Base-by-base conservation (phyloP, 2,113 vertebrate species). In the Lota lota region DNA sequence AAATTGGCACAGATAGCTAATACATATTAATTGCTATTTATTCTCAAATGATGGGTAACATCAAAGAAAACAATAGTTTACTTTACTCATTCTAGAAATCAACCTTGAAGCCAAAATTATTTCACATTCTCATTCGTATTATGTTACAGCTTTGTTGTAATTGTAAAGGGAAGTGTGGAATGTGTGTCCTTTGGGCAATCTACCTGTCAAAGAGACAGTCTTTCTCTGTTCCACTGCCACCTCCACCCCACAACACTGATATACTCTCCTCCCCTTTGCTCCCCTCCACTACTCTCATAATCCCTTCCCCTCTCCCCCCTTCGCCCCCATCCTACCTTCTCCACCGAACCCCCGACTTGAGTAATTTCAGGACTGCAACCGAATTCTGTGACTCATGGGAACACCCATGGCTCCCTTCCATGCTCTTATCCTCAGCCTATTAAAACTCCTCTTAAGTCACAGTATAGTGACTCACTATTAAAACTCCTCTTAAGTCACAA, bases 251-350 rank as follows among this genome's bases (percentile, higher is more conserved):
- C 40, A n/a, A 16, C 14, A 11, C 17, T 57, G 17, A 40, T 22
- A 40, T 17, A 19, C n/a, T 51, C 61, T 40, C 61, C 51, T 63
- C 61, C 28, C 61, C 61, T n/a, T 17, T 63, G 16, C 21, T 40
- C 28, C 54, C 2, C 60, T 54, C 56, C 11, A 61, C 17, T 20
- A 28, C 12, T 40, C 21, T 12, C 40, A 28, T 64, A 3, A 1
- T 6, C 66, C 19, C 63, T 12, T 40, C 17, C 40, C 40, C 51
- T 58, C 68, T 40, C 47, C 20, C 63, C 64, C 63, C 61, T 81
- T 63, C 24, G 75, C 68, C 53, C 80, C 83, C 68, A 82, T 77
- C 83, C 70, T 75, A 61, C 61, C 40, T 53, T 66, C 61, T 70
- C 61, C 68, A 72, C 80, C 80, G 70, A 33, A 60, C 76, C 76